A percentile compares a stretch with the other conserved stretches of the same genome.
Conservation (phyloP, 1,140 invertebrate species). For the Drosophila auraria region DNA sequence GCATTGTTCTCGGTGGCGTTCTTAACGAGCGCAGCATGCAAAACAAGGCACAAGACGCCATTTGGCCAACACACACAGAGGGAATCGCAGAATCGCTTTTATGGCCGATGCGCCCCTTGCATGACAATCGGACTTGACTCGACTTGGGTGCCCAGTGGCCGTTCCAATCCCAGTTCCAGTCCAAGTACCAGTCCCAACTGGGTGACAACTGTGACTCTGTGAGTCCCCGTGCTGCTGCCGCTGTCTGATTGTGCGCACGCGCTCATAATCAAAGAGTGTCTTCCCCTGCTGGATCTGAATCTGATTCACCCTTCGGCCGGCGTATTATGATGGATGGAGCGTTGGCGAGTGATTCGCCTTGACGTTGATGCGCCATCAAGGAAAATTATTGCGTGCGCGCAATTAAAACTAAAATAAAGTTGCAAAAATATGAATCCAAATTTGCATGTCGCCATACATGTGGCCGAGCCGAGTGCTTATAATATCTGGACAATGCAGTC, state of each 20-base stretch:
- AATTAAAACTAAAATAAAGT: constrained; percentile 82
- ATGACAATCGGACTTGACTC: constrained; percentile 55
- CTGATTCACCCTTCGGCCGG: constrained; percentile 20
- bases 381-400: constrained; percentile 81
- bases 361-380: constrained; percentile 81
- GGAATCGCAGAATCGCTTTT: constrained; percentile 73
- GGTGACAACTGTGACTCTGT: constrained; percentile 31
- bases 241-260: constrained; percentile 77
- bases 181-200: constrained; percentile 14
- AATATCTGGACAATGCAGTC: constrained; percentile 44
- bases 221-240: constrained; percentile 22
- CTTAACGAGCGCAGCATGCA: constrained; percentile 77
- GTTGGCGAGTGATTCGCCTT: constrained; percentile 75
- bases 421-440: constrained; percentile 57
- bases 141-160: constrained; percentile 10
- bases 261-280: constrained; percentile 74
- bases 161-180: background rate
- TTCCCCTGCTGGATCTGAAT: constrained; percentile 6
- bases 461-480: constrained; percentile 7
- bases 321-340: constrained; percentile 77
- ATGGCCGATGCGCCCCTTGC: constrained; percentile 71
- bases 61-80: constrained; percentile 65
- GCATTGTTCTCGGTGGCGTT: constrained; percentile 74
- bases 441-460: constrained; percentile 27
- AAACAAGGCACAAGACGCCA: constrained; percentile 80